phyloP scores from a whole-genome alignment of 2,113 vertebrate species.

The Larimichthys crocea region DNA sequence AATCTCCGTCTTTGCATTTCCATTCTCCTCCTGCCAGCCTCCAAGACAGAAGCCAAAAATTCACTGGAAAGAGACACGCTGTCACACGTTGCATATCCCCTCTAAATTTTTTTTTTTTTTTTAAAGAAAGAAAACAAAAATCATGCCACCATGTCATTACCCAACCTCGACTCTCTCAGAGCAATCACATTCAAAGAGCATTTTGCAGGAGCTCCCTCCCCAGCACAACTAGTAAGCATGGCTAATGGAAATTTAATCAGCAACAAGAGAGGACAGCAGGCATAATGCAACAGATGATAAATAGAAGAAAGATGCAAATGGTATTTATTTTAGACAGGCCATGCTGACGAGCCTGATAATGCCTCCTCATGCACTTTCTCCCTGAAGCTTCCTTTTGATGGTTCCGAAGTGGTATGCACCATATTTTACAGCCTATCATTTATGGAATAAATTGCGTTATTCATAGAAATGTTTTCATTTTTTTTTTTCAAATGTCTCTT shows the following conservation, averaged over 20 bases:
- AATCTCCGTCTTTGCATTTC: conserved; percentile 62
- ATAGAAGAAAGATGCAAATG: conserved; percentile 82
- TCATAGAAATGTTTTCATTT: conserved; percentile 59
- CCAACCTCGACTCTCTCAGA: conserved; percentile 66
- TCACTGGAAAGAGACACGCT: conserved; percentile 45
- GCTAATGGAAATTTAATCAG: conserved; percentile 87
- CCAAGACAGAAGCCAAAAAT: conserved; percentile 52
- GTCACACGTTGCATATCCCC: conserved; percentile 58
- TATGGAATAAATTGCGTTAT: conserved; percentile 68
- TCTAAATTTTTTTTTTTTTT: background rate
- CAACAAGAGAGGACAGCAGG: conserved; percentile 80
- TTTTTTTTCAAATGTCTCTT: conserved; percentile 26
- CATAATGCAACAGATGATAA: conserved; percentile 82
- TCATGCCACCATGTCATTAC: conserved; percentile 75
- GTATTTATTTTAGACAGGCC: conserved; percentile 77
- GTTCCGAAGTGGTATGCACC: conserved; percentile 43
- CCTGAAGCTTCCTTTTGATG: conserved; percentile 66
- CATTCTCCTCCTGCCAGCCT: conserved; percentile 56
- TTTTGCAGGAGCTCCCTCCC: conserved; percentile 72
- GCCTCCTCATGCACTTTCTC: conserved; percentile 62
- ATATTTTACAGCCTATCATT: conserved; percentile 69
- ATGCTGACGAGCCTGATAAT: conserved; percentile 73
- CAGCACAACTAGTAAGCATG: conserved; percentile 74
- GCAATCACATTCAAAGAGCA: conserved; percentile 77
- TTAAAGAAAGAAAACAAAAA: conserved; percentile 21